phyloP scores from a whole-genome alignment of 2,113 vertebrate genomes.

The Connochaetes taurinus region DNA sequence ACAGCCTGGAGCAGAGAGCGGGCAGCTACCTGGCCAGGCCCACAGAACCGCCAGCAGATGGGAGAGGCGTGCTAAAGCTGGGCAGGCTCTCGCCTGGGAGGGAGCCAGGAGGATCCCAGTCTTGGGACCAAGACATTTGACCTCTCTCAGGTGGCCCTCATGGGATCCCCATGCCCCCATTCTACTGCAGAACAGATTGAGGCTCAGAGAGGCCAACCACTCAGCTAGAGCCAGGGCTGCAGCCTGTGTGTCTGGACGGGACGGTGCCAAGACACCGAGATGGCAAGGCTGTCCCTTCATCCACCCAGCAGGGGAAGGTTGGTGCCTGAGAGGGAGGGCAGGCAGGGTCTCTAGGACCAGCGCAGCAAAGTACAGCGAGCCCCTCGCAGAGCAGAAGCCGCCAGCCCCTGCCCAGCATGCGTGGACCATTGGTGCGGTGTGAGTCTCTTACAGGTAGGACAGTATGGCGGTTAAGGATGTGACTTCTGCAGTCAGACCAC shows the following conservation, averaged over 20 bases:
- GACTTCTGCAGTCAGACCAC: neutral
- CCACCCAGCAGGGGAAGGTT: neutral
- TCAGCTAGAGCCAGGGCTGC: neutral
- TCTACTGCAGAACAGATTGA: neutral
- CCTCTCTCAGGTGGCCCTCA: neutral
- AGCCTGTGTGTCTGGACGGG: accelerated
- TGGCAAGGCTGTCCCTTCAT: neutral
- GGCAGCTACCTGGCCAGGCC: neutral
- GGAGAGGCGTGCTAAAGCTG: neutral
- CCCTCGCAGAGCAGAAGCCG: neutral
- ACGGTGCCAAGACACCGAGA: neutral
- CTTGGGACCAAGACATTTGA: neutral
- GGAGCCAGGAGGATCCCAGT: neutral
- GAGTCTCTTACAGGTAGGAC: neutral
- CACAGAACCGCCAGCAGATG: neutral
- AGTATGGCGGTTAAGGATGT: neutral
- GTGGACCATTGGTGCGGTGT: accelerated
- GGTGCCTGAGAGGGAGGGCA: neutral
- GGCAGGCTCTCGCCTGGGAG: neutral
- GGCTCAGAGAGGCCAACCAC: neutral
- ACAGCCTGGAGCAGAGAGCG: accelerated
- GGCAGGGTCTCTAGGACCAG: neutral
- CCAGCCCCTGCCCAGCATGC: neutral
- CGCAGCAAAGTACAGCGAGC: neutral
- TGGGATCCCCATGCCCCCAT: neutral